These are phyloP conservation scores for Upupa epops DNA, from an alignment of 2,113 vertebrate species.

Conservation along the genomic window DNA sequence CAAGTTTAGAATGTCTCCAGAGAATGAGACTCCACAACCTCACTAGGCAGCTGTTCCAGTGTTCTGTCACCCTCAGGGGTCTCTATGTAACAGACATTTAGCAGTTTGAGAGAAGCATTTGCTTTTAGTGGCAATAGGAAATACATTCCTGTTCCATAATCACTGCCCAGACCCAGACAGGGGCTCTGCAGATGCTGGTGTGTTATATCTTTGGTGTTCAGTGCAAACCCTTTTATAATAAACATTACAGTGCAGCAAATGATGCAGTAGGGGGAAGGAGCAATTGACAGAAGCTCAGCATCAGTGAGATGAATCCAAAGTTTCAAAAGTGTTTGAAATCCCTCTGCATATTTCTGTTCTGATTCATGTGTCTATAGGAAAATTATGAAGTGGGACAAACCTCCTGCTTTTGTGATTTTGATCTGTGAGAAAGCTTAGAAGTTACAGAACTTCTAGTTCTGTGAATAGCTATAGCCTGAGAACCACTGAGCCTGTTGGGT, in stretches of 20 bases:
- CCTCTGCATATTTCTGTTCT: background rate
- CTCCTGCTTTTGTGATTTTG: background rate
- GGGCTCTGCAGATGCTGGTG: background rate
- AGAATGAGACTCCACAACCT: too few relatives aligned
- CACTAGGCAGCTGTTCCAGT: too few relatives aligned
- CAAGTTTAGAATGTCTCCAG: too few relatives aligned
- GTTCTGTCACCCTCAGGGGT: too few relatives aligned
- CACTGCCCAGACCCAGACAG: background rate
- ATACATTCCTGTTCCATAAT: background rate
- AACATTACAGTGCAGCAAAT: background rate
- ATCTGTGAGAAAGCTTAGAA: background rate
- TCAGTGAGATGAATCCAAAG: background rate
- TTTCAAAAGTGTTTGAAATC: background rate
- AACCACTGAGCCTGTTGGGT: rapidly evolving
- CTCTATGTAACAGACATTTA: background rate
- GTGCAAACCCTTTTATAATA: background rate
- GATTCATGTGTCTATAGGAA: background rate
- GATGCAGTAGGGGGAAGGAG: background rate
- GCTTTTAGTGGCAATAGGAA: background rate
- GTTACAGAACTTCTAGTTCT: background rate
- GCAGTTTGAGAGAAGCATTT: background rate
- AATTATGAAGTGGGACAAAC: background rate
- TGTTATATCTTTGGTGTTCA: background rate
- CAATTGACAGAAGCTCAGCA: background rate
- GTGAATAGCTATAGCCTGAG: background rate